phyloP scores from a whole-genome alignment of 1,140 invertebrate species.

The Manduca sexta region DNA sequence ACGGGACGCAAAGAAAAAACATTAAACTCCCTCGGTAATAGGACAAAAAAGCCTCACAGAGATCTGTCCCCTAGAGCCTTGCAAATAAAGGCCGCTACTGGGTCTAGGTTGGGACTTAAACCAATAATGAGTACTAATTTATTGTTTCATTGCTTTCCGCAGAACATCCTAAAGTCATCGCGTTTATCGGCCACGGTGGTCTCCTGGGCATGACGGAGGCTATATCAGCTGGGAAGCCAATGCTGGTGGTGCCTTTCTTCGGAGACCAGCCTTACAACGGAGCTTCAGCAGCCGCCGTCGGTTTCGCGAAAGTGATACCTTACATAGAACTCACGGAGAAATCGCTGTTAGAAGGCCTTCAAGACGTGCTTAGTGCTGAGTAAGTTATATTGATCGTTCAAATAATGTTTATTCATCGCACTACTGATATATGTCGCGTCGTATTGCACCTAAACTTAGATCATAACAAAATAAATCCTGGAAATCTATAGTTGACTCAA shows the following conservation, averaged over 20 bases:
- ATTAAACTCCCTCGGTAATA: too few relatives aligned
- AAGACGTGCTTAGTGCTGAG: slow-evolving; percentile 61
- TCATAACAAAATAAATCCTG: too few relatives aligned
- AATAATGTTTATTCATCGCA: too few relatives aligned
- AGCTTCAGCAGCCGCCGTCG: slow-evolving; percentile 43
- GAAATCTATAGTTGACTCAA: too few relatives aligned
- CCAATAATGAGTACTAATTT: too few relatives aligned
- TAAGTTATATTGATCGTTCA: slow-evolving; percentile 37
- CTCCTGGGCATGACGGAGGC: slow-evolving; percentile 78
- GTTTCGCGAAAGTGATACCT: slow-evolving; percentile 44
- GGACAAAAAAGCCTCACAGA: too few relatives aligned
- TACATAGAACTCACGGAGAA: slow-evolving; percentile 56
- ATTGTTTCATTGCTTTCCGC: slow-evolving; percentile 3
- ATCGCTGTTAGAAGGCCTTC: slow-evolving; percentile 43
- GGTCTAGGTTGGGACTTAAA: too few relatives aligned
- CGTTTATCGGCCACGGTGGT: slow-evolving; percentile 81
- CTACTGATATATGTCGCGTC: too few relatives aligned
- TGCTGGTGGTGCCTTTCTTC: slow-evolving; percentile 77
- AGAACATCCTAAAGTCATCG: slow-evolving; percentile 78
- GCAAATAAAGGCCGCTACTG: too few relatives aligned
- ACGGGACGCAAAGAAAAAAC: too few relatives aligned
- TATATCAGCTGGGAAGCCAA: slow-evolving; percentile 77
- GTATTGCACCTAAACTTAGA: too few relatives aligned
- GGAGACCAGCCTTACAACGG: slow-evolving; percentile 76
- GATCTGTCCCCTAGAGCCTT: too few relatives aligned